Percentiles rank a stretch among this genome's conserved stretches.
Evolutionary conservation across 2,797 vertebrate species (phyloP).

Genomic region (Phataginus tetradactyla): DNA sequence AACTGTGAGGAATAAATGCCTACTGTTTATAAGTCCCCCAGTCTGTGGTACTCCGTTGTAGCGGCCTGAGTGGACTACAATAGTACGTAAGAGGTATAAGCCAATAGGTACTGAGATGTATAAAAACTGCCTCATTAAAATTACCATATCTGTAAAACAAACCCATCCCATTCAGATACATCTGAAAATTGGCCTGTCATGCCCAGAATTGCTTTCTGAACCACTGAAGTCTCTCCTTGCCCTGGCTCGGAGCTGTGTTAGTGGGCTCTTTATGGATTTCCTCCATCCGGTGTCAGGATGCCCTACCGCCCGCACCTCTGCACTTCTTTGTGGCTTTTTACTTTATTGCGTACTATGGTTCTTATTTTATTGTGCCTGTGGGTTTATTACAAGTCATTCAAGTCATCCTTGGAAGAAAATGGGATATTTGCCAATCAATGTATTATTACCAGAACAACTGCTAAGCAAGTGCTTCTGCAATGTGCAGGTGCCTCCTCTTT

Average conservation of each 20-base stretch:
- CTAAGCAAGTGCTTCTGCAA: neutral
- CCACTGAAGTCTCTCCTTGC: neutral
- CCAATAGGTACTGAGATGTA: neutral
- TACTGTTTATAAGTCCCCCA: neutral
- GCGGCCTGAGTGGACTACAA: neutral
- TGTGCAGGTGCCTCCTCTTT: neutral
- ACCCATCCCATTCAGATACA: neutral
- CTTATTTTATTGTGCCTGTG: neutral
- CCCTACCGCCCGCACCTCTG: neutral
- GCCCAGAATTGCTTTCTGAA: neutral
- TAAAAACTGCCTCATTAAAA: neutral
- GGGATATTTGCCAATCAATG: too few relatives aligned
- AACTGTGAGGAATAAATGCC: neutral
- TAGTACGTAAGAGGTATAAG: neutral
- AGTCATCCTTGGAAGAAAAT: neutral
- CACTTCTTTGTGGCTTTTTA: neutral
- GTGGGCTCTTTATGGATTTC: neutral
- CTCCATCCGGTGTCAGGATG: neutral
- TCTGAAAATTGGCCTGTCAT: accelerated
- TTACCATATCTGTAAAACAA: neutral
- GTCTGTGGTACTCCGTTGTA: neutral
- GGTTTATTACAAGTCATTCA: neutral
- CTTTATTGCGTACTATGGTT: neutral
- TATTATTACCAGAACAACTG: neutral
- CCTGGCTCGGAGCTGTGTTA: neutral